Base-by-base conservation (phyloP, 2,888 invertebrate species). In the Pristionchus japonicus region DNA sequence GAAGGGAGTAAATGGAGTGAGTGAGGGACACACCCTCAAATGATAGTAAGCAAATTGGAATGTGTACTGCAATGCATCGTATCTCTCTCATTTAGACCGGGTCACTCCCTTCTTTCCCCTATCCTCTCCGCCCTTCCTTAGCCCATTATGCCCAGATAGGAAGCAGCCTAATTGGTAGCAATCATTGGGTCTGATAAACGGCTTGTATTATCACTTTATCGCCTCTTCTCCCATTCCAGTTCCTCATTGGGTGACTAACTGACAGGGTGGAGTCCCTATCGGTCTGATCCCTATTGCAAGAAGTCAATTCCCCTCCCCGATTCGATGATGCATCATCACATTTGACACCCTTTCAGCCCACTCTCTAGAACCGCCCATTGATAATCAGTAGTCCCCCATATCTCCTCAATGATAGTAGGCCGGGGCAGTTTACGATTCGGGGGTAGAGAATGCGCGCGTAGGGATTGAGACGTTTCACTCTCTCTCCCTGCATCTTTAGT, bases 401-500 rank as follows among this genome's bases (percentile, higher is more conserved):
- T 34, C 47, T 1, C n/a, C 57, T 43, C 37, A 85, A 64, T 64
- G 64, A 85, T 85, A 85, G 40, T 85, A n/a, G 61, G 64, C n/a
- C 85, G 85, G 17, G n/a, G n/a, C n/a, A n/a, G 64, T 85, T 85
- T 61, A 85, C 85, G 67, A 64, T 64, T 52, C 20, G 52, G 83
- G 52, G 52, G 9, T n/a, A 31, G 61, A 37, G 61, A 64, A 47
- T 64, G 40, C 34, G 23, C 84, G 20, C 23, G 43, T 17, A 13
- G 13, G 40, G 43, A 52, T 47, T 34, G 82, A 31, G 83, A 83
- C 57, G 57, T 49, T 83, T 83, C 83, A 83, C 37, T 83, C 83
- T 83, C 83, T 77, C 77, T 31, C 52, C 13, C 52, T 85, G n/a
- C 47, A 27, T 84, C 85, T 61, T 49, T 85, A 34, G 61, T 31